phyloP scores from a whole-genome alignment of 2,888 invertebrate genomes.

The Pecten maximus region DNA sequence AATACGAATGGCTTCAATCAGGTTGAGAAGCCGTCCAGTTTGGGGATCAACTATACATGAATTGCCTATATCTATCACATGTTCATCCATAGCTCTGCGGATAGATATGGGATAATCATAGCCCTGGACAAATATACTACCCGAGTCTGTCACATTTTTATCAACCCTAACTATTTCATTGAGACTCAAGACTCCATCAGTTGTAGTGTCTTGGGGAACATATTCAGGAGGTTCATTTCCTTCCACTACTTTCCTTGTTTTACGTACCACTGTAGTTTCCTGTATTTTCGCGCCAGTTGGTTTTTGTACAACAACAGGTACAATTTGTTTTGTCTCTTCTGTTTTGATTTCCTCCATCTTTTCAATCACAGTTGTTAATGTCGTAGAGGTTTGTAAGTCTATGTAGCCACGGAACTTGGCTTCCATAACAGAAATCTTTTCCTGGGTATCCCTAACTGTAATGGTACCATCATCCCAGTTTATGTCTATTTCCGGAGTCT shows the following conservation, averaged over 20 bases:
- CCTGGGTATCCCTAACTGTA: constrained; percentile 85
- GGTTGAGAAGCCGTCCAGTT: constrained; percentile 88
- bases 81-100: constrained; percentile 46
- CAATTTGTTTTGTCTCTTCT: constrained; percentile 40
- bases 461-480: constrained; percentile 89
- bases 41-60: constrained; percentile 84
- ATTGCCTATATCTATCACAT: constrained; percentile 59
- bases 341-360: constrained; percentile 52
- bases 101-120: constrained; percentile 47
- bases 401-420: constrained; percentile 84
- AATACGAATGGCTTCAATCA: constrained; percentile 94
- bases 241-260: constrained; percentile 51
- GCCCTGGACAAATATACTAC: constrained; percentile 44
- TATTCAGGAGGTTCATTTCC: constrained; percentile 36
- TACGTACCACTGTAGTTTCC: constrained; percentile 52
- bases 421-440: constrained; percentile 90
- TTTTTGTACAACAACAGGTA: neutral
- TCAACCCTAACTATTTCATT: constrained; percentile 51
- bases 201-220: neutral
- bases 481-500: constrained; percentile 82
- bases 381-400: constrained; percentile 70
- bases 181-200: constrained; percentile 42
- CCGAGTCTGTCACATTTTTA: constrained; percentile 49
- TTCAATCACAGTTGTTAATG: constrained; percentile 58
- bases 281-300: constrained; percentile 7